A percentile compares a stretch with the other conserved stretches of the same genome.
Conservation (phyloP, 1,140 invertebrate genomes). For the Ganaspis sp. region DNA sequence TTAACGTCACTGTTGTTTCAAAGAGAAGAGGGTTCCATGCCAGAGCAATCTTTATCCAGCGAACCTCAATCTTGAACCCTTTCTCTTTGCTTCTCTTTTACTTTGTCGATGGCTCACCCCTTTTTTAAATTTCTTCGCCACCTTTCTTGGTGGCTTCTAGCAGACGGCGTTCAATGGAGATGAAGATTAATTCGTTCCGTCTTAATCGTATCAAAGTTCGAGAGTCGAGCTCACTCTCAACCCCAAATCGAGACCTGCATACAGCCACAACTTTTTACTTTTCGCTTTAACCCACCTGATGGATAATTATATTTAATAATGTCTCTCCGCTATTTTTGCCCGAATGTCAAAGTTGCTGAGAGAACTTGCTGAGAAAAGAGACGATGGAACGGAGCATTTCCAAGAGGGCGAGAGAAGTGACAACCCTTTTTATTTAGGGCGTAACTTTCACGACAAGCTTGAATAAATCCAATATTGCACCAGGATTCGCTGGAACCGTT, state of each 20-base stretch:
- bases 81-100: conserved; percentile 53
- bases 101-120: conserved; percentile 62
- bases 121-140: conserved; percentile 58
- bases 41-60: conserved; percentile 49
- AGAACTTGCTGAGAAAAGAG: conserved; percentile 62
- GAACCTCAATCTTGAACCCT: conserved; percentile 51
- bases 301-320: conserved; percentile 76
- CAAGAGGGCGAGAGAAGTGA: conserved; percentile 56
- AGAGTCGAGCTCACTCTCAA: conserved; percentile 62
- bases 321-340: conserved; percentile 72
- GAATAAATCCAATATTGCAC: conserved; percentile 75
- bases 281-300: conserved; percentile 49
- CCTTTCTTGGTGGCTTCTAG: conserved; percentile 59
- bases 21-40: conserved; percentile 14
- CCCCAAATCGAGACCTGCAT: conserved; percentile 47
- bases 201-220: conserved; percentile 78
- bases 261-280: conserved; percentile 69
- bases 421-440: conserved; percentile 76
- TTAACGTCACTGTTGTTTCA: conserved; percentile 37
- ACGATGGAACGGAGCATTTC: conserved; percentile 32
- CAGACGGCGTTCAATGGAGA: conserved; percentile 68
- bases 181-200: conserved; percentile 77
- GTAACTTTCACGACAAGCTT: conserved; percentile 63
- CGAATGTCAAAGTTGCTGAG: conserved; percentile 65
- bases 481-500: conserved; percentile 42